Evolutionary conservation across 2,113 vertebrate species (phyloP).

Genomic region (Labeo rohita): DNA sequence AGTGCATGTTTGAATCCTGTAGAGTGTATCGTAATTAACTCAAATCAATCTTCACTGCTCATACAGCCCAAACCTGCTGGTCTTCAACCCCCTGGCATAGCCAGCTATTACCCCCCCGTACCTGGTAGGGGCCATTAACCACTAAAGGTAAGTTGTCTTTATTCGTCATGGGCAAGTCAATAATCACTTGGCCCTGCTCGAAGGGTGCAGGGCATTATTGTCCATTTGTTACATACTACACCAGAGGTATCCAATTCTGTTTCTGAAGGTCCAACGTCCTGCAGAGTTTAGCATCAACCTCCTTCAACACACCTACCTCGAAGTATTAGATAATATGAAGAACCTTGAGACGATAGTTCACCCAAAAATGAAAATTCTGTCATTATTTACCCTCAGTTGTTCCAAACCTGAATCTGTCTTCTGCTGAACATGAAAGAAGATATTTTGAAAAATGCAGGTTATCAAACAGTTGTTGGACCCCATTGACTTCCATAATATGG

Average conservation of each 20-base stretch:
- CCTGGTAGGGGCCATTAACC: neutral
- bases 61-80: conserved; percentile 7
- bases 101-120: neutral
- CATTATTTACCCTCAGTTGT: neutral
- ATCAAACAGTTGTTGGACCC: neutral
- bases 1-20: neutral
- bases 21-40: neutral
- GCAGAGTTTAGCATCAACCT: neutral
- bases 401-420: neutral
- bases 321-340: neutral
- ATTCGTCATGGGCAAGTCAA: neutral
- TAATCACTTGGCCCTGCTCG: neutral
- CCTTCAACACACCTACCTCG: neutral
- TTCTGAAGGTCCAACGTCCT: too few relatives aligned
- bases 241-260: neutral
- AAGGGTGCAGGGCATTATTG: neutral
- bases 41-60: neutral
- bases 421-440: too few relatives aligned
- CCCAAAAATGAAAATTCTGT: neutral
- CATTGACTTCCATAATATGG: neutral
- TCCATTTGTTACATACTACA: neutral
- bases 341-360: too few relatives aligned
- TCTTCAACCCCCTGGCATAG: neutral
- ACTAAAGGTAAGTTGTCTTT: neutral
- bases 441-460: neutral